Evolutionary conservation across 2,888 invertebrate species (phyloP), one percentile per base, ranked within the genome.

Genomic region (Dendrolimus pini): DNA sequence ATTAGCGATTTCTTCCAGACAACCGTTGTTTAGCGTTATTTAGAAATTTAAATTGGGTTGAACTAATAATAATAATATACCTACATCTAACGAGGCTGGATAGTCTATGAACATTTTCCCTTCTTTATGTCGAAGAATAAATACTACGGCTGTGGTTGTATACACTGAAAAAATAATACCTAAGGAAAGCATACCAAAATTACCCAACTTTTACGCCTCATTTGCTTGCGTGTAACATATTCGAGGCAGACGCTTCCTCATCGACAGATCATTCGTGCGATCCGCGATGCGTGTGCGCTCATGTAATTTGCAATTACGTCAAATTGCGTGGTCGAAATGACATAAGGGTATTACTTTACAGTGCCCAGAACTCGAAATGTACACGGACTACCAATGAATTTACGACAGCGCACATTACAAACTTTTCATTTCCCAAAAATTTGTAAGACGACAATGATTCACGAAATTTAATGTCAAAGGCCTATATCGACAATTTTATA

Each of bases 231-330:
- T 72, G 74, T 78, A 75, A 82, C 78, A 73, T 64, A 63, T 67
- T 61, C 58, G 47, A 55, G 61, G 57, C 56, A 55, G 60, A 62
- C 62, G 62, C 63, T 67, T 74, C 73, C 75, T 81, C 74, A 76
- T 73, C 68, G 73, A 76, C 69, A 62, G 70, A 61, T 65, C 63
- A 63, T 57, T 61, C 73, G 69, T 75, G 80, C 74, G 77, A 79
- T 77, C 68, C 67, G 64, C 68, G 66, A 65, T 62, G 61, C 70
- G 71, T 70, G 70, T 66, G 65, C 65, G 75, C 65, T 75, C 81
- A 82, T 82, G 83, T 86, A 85, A 87, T 83, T 81, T 75, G 69
- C 79, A 82, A 87, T 89, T 87, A 88, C 89, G 79, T 84, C 79
- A 82, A 85, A 80, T 82, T 82, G 83, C 88, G 87, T 89, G 87